Conservation (phyloP, 2,797 vertebrate genomes). For the Epinephelus coioides region DNA sequence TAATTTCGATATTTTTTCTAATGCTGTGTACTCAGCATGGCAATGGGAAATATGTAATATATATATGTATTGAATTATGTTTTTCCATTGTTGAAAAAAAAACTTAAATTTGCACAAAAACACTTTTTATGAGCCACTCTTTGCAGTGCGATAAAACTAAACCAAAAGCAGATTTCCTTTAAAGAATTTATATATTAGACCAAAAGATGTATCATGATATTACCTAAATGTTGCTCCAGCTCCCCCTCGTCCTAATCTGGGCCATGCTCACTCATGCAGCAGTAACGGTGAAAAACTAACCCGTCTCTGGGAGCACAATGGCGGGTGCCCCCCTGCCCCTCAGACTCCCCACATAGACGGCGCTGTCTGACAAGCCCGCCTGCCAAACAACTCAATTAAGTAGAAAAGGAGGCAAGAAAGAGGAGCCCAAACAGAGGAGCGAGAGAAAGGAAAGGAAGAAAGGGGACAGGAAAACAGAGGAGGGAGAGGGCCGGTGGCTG, state of each 20-base stretch:
- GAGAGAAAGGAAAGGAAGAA: conserved; percentile 77
- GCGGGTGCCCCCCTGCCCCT: conserved; percentile 86
- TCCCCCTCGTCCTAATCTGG: conserved; percentile 57
- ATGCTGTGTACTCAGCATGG: not conserved
- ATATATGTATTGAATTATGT: not conserved
- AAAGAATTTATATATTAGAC: not conserved
- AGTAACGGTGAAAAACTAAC: conserved; percentile 99
- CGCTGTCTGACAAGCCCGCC: conserved; percentile 95
- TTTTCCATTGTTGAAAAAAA: not conserved
- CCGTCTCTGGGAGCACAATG: conserved; percentile 96
- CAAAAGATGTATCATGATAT: conserved; percentile 19
- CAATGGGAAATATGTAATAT: too few relatives aligned
- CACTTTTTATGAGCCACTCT: not conserved
- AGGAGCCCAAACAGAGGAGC: conserved; percentile 83
- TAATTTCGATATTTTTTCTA: not conserved
- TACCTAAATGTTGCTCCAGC: conserved; percentile 37
- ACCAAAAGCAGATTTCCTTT: not conserved
- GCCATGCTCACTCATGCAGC: conserved; percentile 93
- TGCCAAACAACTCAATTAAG: conserved; percentile 99
- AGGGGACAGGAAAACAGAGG: conserved; percentile 78
- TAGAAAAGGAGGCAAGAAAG: conserved; percentile 92
- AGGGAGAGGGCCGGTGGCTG: conserved; percentile 90
- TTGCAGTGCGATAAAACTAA: not conserved
- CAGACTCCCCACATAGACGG: conserved; percentile 97
- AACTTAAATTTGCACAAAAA: not conserved